These are phyloP conservation scores for Calvadosia cruxmelitensis DNA, from an alignment of 30 jellyfish, hydroid and myxozoan genomes.

Conservation along the genomic window DNA sequence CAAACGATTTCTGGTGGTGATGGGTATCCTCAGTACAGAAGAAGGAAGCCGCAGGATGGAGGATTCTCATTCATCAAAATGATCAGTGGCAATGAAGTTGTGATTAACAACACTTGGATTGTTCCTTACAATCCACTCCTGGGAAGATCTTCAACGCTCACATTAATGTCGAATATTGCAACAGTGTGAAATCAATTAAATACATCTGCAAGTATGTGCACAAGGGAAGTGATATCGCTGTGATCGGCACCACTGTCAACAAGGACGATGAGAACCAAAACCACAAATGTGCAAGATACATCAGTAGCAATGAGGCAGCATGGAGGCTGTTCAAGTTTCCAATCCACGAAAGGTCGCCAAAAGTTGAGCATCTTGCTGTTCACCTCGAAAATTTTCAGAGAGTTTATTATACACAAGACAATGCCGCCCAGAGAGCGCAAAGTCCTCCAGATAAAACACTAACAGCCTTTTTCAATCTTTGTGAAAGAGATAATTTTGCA, in stretches of 20 bases:
- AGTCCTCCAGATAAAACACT: slow-evolving; percentile 23
- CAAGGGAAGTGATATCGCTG: slow-evolving; percentile 21
- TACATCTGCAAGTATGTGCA: slow-evolving; percentile 34
- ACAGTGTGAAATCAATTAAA: slow-evolving; percentile 15
- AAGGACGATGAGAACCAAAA: not conserved
- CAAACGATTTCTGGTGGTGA: not conserved
- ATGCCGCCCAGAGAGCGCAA: slow-evolving; percentile 34
- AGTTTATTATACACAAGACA: slow-evolving; percentile 16
- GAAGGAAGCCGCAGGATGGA: slow-evolving; percentile 10
- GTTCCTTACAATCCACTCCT: slow-evolving; percentile 45
- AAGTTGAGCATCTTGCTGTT: slow-evolving; percentile 43
- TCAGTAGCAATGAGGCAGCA: slow-evolving; percentile 43
- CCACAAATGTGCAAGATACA: slow-evolving; percentile 20
- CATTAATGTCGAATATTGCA: slow-evolving; percentile 41
- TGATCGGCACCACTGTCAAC: not conserved
- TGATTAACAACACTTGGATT: slow-evolving; percentile 27
- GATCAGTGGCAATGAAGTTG: not conserved
- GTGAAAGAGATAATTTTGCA: slow-evolving; percentile 24
- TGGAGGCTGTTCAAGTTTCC: slow-evolving; percentile 30
- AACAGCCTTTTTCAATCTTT: slow-evolving; percentile 33
- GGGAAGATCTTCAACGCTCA: slow-evolving; percentile 28
- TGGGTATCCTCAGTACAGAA: slow-evolving; percentile 6
- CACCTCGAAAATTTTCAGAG: slow-evolving; percentile 37
- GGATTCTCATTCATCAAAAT: slow-evolving; percentile 2
- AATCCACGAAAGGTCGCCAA: slow-evolving; percentile 13